Base-by-base conservation (phyloP, 2,113 vertebrate species). In the Pao palembangensis region DNA sequence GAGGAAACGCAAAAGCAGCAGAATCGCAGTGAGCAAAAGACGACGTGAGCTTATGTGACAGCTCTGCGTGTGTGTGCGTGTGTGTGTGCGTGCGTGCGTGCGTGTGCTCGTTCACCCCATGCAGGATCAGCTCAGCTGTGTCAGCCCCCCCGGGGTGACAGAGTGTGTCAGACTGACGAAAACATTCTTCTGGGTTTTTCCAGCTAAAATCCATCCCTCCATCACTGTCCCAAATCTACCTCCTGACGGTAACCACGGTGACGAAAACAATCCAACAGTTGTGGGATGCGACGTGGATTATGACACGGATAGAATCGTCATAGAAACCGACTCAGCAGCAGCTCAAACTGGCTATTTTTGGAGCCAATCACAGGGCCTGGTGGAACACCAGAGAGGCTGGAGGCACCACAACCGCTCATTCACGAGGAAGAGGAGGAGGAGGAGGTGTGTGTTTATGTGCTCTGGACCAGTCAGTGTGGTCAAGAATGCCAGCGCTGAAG, bases 21-120 rank as follows among this genome's bases (percentile, higher is more conserved):
- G 50, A 28, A 55, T 23, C 61, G 38, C n/a, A 20, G n/a, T 17
- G 38, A 23, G 63, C 10, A 41, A 64, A 55, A 62, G 67, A 75
- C 69, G 78, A 86, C 61, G 78, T 80, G 6, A 85, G 82, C 70
- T 67, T 69, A 61, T 85, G 80, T 85, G 84, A 85, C 84, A 86
- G 83, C 81, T 79, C 69, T 38, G 7, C 66, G 79, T 73, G 68
- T 71, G 64, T 50, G 71, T 52, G 69, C n/a, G 10, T 52, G 76
- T 71, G 34, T 12, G 31, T 31, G 14, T 14, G 59, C 38, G 6
- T 23, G 58, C 15, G 19, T 41, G n/a, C n/a, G n/a, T n/a, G n/a
- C n/a, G n/a, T n/a, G 57, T 52, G 52, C 49, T 21, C 43, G 50
- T 58, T 76, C 69, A 28, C 54, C 61, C 55, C 59, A 28, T 71